Percentiles rank a stretch among this genome's conserved stretches.
Evolutionary conservation across 2,113 vertebrate species (phyloP).

Genomic region (Macrotis lagotis): DNA sequence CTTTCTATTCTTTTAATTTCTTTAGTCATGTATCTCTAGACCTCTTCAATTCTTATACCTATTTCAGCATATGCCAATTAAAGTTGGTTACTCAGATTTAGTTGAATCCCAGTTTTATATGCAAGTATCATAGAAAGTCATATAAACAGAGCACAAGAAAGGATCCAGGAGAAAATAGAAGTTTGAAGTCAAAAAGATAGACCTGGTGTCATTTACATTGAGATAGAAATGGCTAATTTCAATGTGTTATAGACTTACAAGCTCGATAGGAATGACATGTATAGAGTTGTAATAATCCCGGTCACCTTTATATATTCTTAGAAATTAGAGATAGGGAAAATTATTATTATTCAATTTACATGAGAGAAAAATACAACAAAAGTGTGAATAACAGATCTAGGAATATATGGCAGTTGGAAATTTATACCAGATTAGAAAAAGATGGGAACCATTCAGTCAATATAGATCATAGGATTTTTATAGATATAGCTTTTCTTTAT

Average conservation of each 20-base stretch:
- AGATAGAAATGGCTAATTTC: not conserved
- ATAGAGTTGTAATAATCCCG: not conserved
- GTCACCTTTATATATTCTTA: not conserved
- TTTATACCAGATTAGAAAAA: not conserved
- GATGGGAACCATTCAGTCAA: not conserved
- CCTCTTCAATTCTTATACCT: not conserved
- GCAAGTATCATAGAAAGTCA: not conserved
- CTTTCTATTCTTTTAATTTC: not conserved
- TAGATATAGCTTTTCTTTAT: no score
- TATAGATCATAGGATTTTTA: no score
- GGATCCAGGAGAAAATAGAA: not conserved
- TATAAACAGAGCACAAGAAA: not conserved
- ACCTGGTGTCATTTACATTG: not conserved
- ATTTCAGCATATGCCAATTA: not conserved
- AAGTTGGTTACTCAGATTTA: not conserved
- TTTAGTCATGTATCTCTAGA: not conserved
- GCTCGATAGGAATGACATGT: not conserved
- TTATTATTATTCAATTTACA: not conserved
- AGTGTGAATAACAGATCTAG: not conserved
- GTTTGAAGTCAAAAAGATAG: not conserved
- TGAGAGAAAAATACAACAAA: not conserved
- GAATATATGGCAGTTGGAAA: not conserved
- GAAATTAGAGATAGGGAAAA: not conserved
- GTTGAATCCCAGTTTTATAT: not conserved
- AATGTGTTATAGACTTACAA: not conserved